Percentiles rank a stretch among this genome's conserved stretches.
phyloP scores from a whole-genome alignment of 2,113 vertebrate species.

The Redunca redunca region DNA sequence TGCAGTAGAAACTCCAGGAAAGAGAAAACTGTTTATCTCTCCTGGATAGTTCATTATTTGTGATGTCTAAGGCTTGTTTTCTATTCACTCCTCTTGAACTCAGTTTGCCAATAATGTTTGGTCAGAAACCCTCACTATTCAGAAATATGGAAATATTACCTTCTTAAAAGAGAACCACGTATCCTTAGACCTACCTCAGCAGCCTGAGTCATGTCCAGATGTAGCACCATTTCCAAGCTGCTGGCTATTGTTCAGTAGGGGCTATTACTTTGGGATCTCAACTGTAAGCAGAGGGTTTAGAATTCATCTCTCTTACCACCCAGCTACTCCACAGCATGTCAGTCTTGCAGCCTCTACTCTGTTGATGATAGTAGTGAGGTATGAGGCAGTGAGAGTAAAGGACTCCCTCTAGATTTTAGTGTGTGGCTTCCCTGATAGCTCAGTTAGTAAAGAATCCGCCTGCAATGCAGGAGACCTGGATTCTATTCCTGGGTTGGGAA shows the following conservation, averaged over 20 bases:
- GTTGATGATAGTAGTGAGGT: rapidly evolving
- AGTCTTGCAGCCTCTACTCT: neutral
- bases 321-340: too few species aligned
- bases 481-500: neutral
- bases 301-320: neutral
- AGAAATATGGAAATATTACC: neutral
- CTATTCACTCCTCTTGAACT: neutral
- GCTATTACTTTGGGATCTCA: neutral
- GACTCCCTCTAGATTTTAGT: neutral
- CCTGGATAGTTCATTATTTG: neutral
- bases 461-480: neutral
- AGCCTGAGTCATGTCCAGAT: neutral
- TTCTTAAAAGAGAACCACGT: neutral
- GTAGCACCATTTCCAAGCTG: neutral
- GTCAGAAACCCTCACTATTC: neutral
- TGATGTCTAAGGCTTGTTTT: neutral
- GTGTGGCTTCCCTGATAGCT: neutral
- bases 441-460: neutral
- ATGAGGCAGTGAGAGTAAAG: neutral
- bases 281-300: too few species aligned
- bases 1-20: neutral
- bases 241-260: too few species aligned
- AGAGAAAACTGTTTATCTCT: neutral
- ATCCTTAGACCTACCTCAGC: neutral
- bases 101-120: neutral